These are phyloP conservation scores for Caenorhabditis sp. DNA, from an alignment of 2,888 invertebrate genomes.

Conservation along the genomic window DNA sequence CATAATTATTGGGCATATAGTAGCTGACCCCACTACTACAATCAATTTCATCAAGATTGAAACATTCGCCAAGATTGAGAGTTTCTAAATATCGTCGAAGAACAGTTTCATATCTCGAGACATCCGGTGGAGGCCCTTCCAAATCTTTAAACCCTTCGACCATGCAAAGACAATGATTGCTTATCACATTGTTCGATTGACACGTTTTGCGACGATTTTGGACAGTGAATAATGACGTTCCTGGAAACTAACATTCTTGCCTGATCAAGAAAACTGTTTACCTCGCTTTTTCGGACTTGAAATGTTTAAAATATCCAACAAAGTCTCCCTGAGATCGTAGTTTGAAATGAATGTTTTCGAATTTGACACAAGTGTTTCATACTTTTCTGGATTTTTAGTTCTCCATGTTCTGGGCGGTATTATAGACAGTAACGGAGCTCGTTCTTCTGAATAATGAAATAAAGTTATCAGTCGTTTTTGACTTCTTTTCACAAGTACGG, in stretches of 20 bases:
- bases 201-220: conserved; percentile 36
- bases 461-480: too few relatives aligned
- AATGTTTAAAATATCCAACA: conserved; percentile 26
- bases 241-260: too few relatives aligned
- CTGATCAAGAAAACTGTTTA: neutral
- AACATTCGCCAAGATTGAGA: conserved; percentile 4
- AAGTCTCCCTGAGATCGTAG: conserved; percentile 49
- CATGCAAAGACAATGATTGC: conserved; percentile 49
- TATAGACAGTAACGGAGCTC: conserved; percentile 46
- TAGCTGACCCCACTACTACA: neutral
- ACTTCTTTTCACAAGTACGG: too few relatives aligned
- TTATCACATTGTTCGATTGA: conserved; percentile 38
- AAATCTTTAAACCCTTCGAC: conserved; percentile 16
- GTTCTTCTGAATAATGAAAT: conserved; percentile 49
- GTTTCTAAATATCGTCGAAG: neutral
- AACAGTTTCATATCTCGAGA: conserved; percentile 2
- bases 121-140: conserved; percentile 5
- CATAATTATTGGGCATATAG: conserved; percentile 35
- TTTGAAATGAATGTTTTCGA: conserved; percentile 43
- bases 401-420: conserved; percentile 29
- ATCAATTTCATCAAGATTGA: neutral
- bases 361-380: conserved; percentile 23
- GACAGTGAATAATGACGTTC: conserved; percentile 34
- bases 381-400: conserved; percentile 24
- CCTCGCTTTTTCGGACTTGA: conserved; percentile 3